A percentile compares a stretch with the other conserved stretches of the same genome.
Conservation (phyloP, 2,797 vertebrate species). For the Borostomias antarcticus region DNA sequence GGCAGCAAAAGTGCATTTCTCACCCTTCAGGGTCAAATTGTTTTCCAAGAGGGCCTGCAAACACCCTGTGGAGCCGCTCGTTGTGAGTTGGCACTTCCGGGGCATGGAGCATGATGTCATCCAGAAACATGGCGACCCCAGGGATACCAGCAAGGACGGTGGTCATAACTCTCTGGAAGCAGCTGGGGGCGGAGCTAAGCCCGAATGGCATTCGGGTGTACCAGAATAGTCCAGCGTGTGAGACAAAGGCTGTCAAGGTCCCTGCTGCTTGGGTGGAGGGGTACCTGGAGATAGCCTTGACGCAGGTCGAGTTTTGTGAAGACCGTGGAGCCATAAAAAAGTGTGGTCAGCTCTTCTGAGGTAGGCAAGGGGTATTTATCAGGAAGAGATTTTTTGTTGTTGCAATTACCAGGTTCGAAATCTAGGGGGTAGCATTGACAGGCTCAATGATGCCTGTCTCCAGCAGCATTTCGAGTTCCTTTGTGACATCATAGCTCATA, state of each 20-base stretch:
- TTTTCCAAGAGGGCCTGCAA: too few relatives aligned
- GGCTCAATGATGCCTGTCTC: too few relatives aligned
- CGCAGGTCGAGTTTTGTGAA: conserved; percentile 11
- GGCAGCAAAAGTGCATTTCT: background rate
- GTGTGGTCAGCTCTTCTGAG: too few relatives aligned
- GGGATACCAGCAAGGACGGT: background rate
- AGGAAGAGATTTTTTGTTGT: too few relatives aligned
- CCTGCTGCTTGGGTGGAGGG: conserved; percentile 15
- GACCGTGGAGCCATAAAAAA: conserved; percentile 5
- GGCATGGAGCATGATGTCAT: conserved; percentile 14
- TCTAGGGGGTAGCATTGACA: too few relatives aligned
- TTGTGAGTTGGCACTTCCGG: too few relatives aligned
- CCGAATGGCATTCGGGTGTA: conserved; percentile 20
- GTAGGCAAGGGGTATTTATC: conserved; percentile 2
- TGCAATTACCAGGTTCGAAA: too few relatives aligned
- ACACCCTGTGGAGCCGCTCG: too few relatives aligned
- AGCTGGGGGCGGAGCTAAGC: conserved; percentile 23
- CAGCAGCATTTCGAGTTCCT: too few relatives aligned
- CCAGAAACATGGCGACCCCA: conserved; percentile 10
- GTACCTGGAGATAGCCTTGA: conserved; percentile 18
- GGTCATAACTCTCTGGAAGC: conserved; percentile 25
- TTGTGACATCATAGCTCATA: too few relatives aligned
- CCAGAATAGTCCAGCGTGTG: conserved; percentile 13
- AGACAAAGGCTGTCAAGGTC: conserved; percentile 21
- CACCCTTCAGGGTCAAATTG: too few relatives aligned